Evolutionary conservation across 2,797 vertebrate species (phyloP).

Genomic region (Rhinogobio ventralis): DNA sequence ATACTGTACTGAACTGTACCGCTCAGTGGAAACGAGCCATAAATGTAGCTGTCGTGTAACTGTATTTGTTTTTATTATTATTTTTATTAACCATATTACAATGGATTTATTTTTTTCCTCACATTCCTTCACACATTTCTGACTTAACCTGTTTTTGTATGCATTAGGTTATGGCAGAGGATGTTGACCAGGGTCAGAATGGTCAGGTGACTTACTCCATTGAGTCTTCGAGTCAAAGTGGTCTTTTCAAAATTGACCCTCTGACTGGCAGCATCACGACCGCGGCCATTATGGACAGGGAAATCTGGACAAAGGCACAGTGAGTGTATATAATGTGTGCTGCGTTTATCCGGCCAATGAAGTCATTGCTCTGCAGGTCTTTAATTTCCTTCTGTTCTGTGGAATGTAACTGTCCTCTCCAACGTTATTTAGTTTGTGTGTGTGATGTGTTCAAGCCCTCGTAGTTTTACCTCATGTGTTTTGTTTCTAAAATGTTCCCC

Average conservation of each 20-base stretch:
- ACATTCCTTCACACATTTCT: not conserved
- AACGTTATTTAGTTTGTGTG: constrained; percentile 27
- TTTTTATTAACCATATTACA: not conserved
- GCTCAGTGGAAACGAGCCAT: too few species aligned
- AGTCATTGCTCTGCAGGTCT: constrained; percentile 44
- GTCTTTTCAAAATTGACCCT: constrained; percentile 91
- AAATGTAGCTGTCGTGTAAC: not conserved
- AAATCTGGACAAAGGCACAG: constrained; percentile 96
- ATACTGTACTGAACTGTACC: too few species aligned
- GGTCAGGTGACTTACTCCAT: constrained; percentile 95
- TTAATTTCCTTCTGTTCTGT: constrained; percentile 51
- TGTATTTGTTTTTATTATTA: not conserved
- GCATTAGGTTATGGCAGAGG: constrained; percentile 90
- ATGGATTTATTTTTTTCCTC: not conserved
- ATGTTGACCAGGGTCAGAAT: constrained; percentile 92
- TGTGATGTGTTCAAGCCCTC: constrained; percentile 46
- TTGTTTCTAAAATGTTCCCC: constrained; percentile 40
- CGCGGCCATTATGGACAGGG: constrained; percentile 95
- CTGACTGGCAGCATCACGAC: constrained; percentile 91
- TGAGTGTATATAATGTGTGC: constrained; percentile 71
- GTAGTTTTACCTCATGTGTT: constrained; percentile 43
- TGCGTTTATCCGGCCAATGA: constrained; percentile 17
- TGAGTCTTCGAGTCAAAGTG: constrained; percentile 86
- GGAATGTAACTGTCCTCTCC: constrained; percentile 50
- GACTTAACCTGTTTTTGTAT: not conserved